Evolutionary conservation across 2,888 invertebrate species (phyloP).

Genomic region (Trissolcus brochymenae): DNA sequence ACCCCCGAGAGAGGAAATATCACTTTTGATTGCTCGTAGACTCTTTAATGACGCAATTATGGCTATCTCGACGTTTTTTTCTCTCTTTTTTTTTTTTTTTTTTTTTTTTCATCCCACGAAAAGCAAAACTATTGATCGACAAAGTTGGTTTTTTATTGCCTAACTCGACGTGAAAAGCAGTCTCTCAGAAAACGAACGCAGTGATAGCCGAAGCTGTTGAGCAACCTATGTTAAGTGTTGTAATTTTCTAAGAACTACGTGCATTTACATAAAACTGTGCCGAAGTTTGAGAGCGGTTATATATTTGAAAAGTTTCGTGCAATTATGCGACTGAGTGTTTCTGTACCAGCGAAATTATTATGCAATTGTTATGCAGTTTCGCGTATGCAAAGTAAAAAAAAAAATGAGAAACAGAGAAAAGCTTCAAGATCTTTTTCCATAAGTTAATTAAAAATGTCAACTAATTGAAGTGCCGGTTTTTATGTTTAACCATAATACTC

Average conservation of each 20-base stretch:
- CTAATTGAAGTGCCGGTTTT: no score
- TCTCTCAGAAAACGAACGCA: slow-evolving; percentile 2
- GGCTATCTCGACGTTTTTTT: neutral
- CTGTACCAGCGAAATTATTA: slow-evolving; percentile 11
- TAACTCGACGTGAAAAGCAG: slow-evolving; percentile 4
- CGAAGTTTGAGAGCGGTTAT: slow-evolving; percentile 10
- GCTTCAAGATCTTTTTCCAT: no score
- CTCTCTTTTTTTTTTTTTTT: neutral
- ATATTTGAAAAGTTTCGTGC: slow-evolving; percentile 23
- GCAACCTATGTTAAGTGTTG: slow-evolving; percentile 22
- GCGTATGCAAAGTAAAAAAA: neutral
- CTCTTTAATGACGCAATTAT: slow-evolving; percentile 46
- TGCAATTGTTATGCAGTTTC: slow-evolving; percentile 14
- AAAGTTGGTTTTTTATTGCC: slow-evolving; percentile 39
- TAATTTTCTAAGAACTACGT: slow-evolving; percentile 40
- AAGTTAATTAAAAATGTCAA: no score
- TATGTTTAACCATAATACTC: no score
- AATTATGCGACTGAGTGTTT: slow-evolving; percentile 24
- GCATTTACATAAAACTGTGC: slow-evolving; percentile 28
- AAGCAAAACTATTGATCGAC: slow-evolving; percentile 35
- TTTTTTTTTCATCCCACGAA: neutral
- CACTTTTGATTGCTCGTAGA: slow-evolving; percentile 39
- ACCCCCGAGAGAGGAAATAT: slow-evolving; percentile 23
- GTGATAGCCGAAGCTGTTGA: slow-evolving; percentile 6
- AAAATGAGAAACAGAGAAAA: neutral